These are phyloP conservation scores for Zygaena filipendulae DNA, from an alignment of 2,888 invertebrate genomes.

Conservation along the genomic window DNA sequence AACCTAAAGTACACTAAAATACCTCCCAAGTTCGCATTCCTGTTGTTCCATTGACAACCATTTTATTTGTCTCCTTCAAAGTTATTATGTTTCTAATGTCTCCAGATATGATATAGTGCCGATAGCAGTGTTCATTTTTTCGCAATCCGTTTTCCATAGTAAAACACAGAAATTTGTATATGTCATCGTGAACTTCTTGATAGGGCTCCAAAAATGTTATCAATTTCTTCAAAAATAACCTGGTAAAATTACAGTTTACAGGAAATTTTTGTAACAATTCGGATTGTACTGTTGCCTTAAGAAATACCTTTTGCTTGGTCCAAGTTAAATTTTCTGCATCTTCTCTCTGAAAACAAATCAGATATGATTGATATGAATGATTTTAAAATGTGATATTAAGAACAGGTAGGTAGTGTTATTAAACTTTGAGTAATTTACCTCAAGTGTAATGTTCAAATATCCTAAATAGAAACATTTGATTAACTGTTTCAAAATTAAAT, in stretches of 20 bases:
- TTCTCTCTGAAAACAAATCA: constrained; percentile 28
- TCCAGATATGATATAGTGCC: constrained; percentile 70
- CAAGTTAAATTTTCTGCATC: constrained; percentile 38
- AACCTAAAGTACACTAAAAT: too few species aligned
- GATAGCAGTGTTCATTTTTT: constrained; percentile 57
- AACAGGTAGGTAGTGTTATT: too few species aligned
- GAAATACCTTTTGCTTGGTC: constrained; percentile 68
- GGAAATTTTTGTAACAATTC: constrained; percentile 68
- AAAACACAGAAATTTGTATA: constrained; percentile 71
- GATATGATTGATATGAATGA: too few species aligned
- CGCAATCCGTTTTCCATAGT: constrained; percentile 42
- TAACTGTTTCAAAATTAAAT: too few species aligned
- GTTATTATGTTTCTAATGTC: constrained; percentile 51
- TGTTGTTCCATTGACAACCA: constrained; percentile 83
- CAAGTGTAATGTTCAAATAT: too few species aligned
- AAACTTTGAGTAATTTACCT: too few species aligned
- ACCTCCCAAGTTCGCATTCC: constrained; percentile 85
- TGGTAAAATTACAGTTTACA: constrained; percentile 70
- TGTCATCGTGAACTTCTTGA: constrained; percentile 71
- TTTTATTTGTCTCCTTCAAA: constrained; percentile 75
- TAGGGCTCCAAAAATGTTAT: constrained; percentile 66
- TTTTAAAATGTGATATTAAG: too few species aligned
- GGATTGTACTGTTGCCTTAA: constrained; percentile 68
- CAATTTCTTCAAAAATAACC: constrained; percentile 73
- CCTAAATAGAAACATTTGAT: too few species aligned